These are phyloP conservation scores for Cherax quadricarinatus DNA, from an alignment of 1,140 invertebrate species.

Conservation along the genomic window DNA sequence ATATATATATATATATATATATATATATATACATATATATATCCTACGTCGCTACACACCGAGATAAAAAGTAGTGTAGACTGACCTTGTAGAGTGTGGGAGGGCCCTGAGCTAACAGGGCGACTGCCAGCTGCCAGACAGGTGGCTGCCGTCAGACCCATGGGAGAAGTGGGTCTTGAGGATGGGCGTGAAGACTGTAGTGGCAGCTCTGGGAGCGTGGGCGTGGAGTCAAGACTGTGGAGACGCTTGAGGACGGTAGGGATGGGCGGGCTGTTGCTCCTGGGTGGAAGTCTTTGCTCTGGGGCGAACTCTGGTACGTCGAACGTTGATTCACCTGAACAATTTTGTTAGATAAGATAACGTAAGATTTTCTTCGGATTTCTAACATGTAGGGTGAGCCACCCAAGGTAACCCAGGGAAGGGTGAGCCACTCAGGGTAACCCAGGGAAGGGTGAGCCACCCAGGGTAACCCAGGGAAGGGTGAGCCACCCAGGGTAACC, in stretches of 20 bases:
- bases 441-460: too few species aligned
- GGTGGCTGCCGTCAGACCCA: background rate
- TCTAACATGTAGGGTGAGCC: too few species aligned
- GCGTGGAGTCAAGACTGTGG: conserved; percentile 14
- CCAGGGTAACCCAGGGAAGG: too few species aligned
- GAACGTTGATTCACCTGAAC: conserved; percentile 42
- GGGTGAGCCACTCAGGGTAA: too few species aligned
- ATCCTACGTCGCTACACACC: too few species aligned
- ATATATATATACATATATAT: too few species aligned
- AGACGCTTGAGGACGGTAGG: conserved; percentile 31
- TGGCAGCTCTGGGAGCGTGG: conserved; percentile 44
- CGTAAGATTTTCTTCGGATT: background rate
- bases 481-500: too few species aligned
- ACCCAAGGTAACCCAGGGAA: too few species aligned
- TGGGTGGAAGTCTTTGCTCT: background rate
- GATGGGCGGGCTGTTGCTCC: conserved; percentile 25
- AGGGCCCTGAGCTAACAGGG: background rate
- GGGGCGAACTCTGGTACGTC: conserved; percentile 49
- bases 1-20: too few species aligned
- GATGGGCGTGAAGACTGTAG: background rate
- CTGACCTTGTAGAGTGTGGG: background rate
- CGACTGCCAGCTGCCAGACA: conserved; percentile 1
- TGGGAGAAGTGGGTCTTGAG: conserved; percentile 29
- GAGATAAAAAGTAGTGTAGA: background rate
- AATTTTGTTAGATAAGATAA: too few species aligned